Percentiles rank a stretch among this genome's conserved stretches.
Evolutionary conservation across 1,140 invertebrate species (phyloP).

Genomic region (Cephus cinctus): DNA sequence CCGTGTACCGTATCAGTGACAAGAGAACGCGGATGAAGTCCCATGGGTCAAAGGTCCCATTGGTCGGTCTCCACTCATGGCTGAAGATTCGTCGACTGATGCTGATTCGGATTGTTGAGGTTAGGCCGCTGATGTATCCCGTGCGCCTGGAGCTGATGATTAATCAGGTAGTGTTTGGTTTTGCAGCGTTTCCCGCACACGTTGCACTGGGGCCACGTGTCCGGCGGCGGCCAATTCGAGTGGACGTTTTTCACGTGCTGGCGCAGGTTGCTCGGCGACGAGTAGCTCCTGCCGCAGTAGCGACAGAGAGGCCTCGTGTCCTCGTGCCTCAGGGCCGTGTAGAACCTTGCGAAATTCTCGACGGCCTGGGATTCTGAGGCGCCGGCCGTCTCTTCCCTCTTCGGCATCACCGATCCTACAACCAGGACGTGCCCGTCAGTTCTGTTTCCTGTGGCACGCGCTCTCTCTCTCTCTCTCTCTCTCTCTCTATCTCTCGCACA

Average conservation of each 20-base stretch:
- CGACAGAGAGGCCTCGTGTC: conserved; percentile 62
- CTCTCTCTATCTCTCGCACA: no score
- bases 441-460: no score
- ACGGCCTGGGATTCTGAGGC: conserved; percentile 37
- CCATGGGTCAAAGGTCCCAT: no score
- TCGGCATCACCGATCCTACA: conserved; percentile 55
- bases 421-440: conserved; percentile 55
- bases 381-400: conserved; percentile 53
- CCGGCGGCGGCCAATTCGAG: conserved; percentile 65
- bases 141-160: conserved; percentile 73
- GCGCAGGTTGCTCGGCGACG: conserved; percentile 67
- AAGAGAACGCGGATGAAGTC: no score
- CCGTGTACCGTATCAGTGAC: no score
- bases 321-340: conserved; percentile 47
- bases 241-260: conserved; percentile 75
- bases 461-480: conserved; percentile 18
- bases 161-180: conserved; percentile 75
- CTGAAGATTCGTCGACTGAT: conserved; percentile 30
- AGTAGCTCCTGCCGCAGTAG: conserved; percentile 68
- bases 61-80: conserved; percentile 39
- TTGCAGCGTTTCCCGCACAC: conserved; percentile 74
- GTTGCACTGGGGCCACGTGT: conserved; percentile 70
- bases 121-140: conserved; percentile 64
- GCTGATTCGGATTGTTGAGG: conserved; percentile 35
- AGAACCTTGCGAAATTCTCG: conserved; percentile 51